A percentile compares a stretch with the other conserved stretches of the same genome.
Conservation (phyloP, 2,113 vertebrate species). For the Arothron firmamentum region DNA sequence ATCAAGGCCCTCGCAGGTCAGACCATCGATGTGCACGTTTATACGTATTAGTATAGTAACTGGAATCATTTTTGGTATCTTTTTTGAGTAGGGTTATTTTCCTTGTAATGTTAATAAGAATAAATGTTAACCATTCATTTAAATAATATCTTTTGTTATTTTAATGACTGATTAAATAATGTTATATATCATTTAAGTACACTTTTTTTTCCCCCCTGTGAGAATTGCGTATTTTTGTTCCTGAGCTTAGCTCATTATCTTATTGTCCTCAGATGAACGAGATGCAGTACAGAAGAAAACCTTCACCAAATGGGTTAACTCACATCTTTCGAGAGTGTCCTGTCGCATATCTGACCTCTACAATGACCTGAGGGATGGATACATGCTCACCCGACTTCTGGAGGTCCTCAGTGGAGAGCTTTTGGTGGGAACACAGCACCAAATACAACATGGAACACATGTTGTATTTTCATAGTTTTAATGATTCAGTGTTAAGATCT, state of each 20-base stretch:
- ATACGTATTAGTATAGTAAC: too few relatives aligned
- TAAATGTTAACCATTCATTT: too few relatives aligned
- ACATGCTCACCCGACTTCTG: conserved; percentile 87
- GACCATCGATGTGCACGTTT: not conserved
- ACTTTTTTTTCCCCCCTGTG: not conserved
- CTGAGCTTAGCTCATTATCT: not conserved
- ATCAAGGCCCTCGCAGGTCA: conserved; percentile 91
- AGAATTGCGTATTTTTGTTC: not conserved
- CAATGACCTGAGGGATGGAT: conserved; percentile 87
- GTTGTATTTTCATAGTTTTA: too few relatives aligned
- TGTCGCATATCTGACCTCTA: conserved; percentile 90
- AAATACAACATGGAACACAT: too few relatives aligned
- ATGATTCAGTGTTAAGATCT: too few relatives aligned
- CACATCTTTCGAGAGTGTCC: conserved; percentile 84
- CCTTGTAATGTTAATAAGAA: not conserved
- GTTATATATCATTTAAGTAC: not conserved
- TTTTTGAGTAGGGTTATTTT: not conserved
- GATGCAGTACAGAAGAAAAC: conserved; percentile 97
- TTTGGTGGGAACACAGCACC: conserved; percentile 74
- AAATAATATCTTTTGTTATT: too few relatives aligned
- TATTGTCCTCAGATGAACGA: conserved; percentile 79
- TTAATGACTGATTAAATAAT: not conserved
- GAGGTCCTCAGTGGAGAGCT: conserved; percentile 92
- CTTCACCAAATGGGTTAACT: conserved; percentile 95
- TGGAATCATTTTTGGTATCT: too few relatives aligned